Evolutionary conservation across 2,888 invertebrate genomes (phyloP).

Genomic region (Dascillus cervinus): DNA sequence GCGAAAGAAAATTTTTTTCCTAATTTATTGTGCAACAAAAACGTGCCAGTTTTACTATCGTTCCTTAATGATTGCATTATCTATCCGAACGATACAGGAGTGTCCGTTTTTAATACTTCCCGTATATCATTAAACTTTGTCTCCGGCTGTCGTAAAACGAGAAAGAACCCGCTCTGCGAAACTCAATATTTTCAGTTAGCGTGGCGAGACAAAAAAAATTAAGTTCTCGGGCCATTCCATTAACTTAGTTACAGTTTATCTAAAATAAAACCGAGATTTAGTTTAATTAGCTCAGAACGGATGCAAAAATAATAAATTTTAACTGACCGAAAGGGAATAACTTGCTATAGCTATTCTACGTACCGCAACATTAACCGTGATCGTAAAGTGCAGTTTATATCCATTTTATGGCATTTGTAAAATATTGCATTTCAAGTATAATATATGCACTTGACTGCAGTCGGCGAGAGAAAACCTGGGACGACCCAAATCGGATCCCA

Average conservation of each 20-base stretch:
- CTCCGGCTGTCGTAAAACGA: too few species aligned
- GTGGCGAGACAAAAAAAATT: background rate
- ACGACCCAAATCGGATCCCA: constrained; percentile 16
- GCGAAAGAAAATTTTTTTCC: too few species aligned
- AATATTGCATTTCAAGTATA: constrained; percentile 44
- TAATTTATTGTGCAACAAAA: too few species aligned
- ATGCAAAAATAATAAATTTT: constrained; percentile 45
- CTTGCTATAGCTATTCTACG: constrained; percentile 38
- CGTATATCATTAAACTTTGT: too few species aligned
- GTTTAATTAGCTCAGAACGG: constrained; percentile 40
- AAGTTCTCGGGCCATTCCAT: constrained; percentile 5
- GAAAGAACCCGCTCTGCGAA: background rate
- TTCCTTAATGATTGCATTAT: too few species aligned
- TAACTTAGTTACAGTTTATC: constrained; percentile 22
- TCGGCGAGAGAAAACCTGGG: constrained; percentile 17
- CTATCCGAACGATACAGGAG: too few species aligned
- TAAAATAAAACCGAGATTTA: constrained; percentile 27
- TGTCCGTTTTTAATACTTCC: too few species aligned
- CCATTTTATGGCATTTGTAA: constrained; percentile 45
- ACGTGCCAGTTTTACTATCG: too few species aligned
- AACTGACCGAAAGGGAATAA: constrained; percentile 43
- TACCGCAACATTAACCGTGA: constrained; percentile 44
- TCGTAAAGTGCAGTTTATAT: constrained; percentile 45
- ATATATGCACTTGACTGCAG: constrained; percentile 40
- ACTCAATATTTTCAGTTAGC: background rate